Evolutionary conservation across 2,113 vertebrate species (phyloP).

Genomic region (Asarcornis scutulata): DNA sequence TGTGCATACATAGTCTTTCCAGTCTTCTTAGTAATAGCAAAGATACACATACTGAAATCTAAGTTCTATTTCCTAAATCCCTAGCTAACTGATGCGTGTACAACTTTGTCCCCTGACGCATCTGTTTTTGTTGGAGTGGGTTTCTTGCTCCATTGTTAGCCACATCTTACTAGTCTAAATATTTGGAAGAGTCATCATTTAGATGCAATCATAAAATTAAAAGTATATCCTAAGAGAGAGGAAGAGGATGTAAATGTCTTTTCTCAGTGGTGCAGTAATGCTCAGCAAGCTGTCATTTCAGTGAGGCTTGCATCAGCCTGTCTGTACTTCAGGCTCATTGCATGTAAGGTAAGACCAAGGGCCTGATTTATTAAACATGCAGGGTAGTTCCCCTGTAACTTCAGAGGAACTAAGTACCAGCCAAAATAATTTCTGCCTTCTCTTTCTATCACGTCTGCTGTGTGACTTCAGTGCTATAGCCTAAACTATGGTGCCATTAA

Average conservation of each 20-base stretch:
- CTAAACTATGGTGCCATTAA: not conserved
- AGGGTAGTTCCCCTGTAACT: not conserved
- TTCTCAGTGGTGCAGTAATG: not conserved
- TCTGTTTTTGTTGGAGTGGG: not conserved
- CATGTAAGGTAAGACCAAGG: constrained; percentile 2
- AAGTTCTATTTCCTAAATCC: not conserved
- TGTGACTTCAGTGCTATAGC: not conserved
- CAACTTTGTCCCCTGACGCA: not conserved
- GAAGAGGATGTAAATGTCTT: not conserved
- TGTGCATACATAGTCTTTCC: not conserved
- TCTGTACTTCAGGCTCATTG: constrained; percentile 38
- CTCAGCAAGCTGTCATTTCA: constrained; percentile 48
- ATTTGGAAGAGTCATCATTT: not conserved
- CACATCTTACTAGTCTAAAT: not conserved
- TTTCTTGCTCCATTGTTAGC: not conserved
- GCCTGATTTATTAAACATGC: not conserved
- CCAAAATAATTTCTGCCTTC: not conserved
- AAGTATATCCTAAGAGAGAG: not conserved
- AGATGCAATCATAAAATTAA: not conserved
- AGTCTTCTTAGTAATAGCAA: not conserved
- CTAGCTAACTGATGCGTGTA: not conserved
- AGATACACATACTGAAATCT: not conserved
- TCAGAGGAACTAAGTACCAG: not conserved
- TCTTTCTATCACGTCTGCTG: not conserved
- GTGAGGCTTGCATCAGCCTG: constrained; percentile 20